Conservation (phyloP, 2,888 invertebrate genomes). For the Microctonus aethiopoides region DNA sequence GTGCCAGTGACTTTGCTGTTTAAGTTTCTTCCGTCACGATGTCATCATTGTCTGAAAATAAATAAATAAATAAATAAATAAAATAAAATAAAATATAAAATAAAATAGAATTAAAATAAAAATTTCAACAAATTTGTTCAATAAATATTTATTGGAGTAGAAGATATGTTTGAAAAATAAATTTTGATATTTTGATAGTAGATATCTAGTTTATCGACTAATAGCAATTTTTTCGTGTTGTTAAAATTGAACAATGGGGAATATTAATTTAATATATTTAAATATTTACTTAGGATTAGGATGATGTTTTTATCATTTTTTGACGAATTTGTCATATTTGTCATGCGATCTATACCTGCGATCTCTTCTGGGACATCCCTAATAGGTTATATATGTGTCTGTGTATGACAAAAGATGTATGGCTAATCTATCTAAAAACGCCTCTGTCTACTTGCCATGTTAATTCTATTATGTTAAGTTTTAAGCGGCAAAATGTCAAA, state of each 20-base stretch:
- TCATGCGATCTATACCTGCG: background rate
- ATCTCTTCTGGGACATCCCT: background rate
- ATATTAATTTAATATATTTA: background rate
- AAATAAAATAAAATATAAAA: background rate
- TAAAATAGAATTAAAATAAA: too few relatives aligned
- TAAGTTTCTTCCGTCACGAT: slow-evolving; percentile 61
- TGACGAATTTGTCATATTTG: slow-evolving; percentile 42
- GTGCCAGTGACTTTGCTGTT: slow-evolving; percentile 45
- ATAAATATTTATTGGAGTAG: too few relatives aligned
- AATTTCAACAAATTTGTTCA: too few relatives aligned
- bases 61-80: slow-evolving; percentile 23
- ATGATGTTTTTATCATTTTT: slow-evolving; percentile 26
- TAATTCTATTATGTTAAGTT: slow-evolving; percentile 16
- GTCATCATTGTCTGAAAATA: slow-evolving; percentile 45
- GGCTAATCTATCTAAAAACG: slow-evolving; percentile 40
- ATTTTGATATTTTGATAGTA: too few relatives aligned
- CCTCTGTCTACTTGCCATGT: slow-evolving; percentile 23
- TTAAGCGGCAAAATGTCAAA: slow-evolving; percentile 45
- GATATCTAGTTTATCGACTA: background rate
- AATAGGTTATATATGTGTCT: background rate
- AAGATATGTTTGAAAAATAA: too few relatives aligned
- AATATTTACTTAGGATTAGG: slow-evolving; percentile 36
- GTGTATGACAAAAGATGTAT: background rate
- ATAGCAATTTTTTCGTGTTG: too few relatives aligned
- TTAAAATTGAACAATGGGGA: background rate